Evolutionary conservation across 2,797 vertebrate genomes (phyloP), one percentile per base, ranked within the genome.

Genomic region (Neomorphus geoffroyi): DNA sequence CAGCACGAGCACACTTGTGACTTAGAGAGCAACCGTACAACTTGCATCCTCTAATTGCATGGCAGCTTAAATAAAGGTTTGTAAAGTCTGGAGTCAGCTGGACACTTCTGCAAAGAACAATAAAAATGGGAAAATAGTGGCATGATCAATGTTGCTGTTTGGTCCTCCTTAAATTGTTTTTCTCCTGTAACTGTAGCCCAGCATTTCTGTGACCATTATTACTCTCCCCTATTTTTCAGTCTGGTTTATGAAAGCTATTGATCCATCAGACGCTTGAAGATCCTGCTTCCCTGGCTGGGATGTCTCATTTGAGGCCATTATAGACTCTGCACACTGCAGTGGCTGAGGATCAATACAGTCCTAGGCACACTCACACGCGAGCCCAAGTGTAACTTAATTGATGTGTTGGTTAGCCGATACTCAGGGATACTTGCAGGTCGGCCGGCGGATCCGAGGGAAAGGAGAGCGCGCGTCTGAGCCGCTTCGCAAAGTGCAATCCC

Each of bases 221-320:
- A 91, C 89, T 88, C 73, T 93, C 70, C 89, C 56, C 73, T 93
- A 95, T 97, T 95, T 97, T 97, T 96, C 95, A 97, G 91, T 96
- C 96, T 96, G 92, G 86, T 84, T 96, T 95, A 96, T 95, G 97
- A 96, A 96, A 96, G 94, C 72, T 96, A 97, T 96, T 96, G 96
- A 96, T 96, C 95, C 88, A 88, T 54, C 79, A 80, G 95, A 61
- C 74, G 91, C 93, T 96, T 11, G 18, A 93, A 77, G 89, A 89
- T 65, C 94, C 69, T 54, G 50, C 88, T 90, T 83, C 90, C 85
- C 80, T 3, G 32, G 74, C 91, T 70, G 43, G 88, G 83, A 39
- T n/a, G 23, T 65, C 93, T 96, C 92, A 88, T 90, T 90, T 37
- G 54, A 92, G 89, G 82, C 91, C 71, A 79, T 92, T 92, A 90